Conservation (phyloP, 1,140 invertebrate genomes). For the Leptonema lineaticorne region DNA sequence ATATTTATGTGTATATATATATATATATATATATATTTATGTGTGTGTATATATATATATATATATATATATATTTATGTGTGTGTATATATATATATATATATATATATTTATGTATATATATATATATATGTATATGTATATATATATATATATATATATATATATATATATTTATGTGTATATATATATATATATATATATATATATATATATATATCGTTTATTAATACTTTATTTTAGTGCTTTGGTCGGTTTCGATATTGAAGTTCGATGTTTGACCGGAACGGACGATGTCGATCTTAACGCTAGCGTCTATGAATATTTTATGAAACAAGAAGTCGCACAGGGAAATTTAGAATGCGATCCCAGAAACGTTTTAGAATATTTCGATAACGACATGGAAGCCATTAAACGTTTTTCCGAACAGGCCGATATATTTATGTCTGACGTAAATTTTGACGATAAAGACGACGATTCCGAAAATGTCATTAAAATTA, state of each 20-base stretch:
- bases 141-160: too few species aligned
- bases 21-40: too few species aligned
- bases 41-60: too few species aligned
- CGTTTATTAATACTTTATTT: neutral
- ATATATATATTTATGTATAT: too few species aligned
- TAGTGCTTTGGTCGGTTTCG: conserved; percentile 6
- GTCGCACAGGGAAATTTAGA: neutral
- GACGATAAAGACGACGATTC: neutral
- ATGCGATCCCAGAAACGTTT: neutral
- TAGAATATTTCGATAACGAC: conserved; percentile 9
- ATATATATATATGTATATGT: too few species aligned
- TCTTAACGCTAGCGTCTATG: conserved; percentile 5
- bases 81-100: too few species aligned
- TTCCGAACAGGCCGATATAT: neutral
- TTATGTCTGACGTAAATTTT: neutral
- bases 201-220: neutral
- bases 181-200: too few species aligned
- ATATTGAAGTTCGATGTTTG: conserved; percentile 16
- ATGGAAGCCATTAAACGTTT: neutral
- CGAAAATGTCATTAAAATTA: conserved; percentile 18
- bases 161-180: too few species aligned
- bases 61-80: too few species aligned
- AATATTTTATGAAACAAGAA: conserved; percentile 22
- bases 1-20: too few species aligned
- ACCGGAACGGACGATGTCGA: conserved; percentile 6